Percentiles rank a stretch among this genome's conserved stretches.
Evolutionary conservation across 2,888 invertebrate species (phyloP).

Genomic region (Protonemura montana): DNA sequence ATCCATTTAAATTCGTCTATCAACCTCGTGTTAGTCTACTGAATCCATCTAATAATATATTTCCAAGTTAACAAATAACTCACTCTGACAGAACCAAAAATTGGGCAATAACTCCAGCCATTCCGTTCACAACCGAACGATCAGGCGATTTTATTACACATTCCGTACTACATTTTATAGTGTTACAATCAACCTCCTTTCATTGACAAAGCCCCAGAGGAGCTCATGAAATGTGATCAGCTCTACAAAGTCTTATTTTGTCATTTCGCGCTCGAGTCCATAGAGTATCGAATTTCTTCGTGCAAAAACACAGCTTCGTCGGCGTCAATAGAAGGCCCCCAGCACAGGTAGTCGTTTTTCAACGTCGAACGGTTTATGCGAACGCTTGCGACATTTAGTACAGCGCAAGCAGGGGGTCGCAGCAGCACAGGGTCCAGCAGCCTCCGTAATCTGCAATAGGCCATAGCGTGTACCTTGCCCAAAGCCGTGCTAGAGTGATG

Average conservation of each 20-base stretch:
- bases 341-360: not conserved
- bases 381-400: not conserved
- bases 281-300: not conserved
- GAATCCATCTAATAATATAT: too few species aligned
- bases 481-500: not conserved
- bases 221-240: not conserved
- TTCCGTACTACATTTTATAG: not conserved
- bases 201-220: not conserved
- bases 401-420: not conserved
- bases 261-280: not conserved
- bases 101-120: too few species aligned
- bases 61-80: too few species aligned
- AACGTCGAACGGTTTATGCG: constrained; percentile 4
- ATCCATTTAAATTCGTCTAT: too few species aligned
- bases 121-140: not conserved
- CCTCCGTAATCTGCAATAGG: not conserved
- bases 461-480: not conserved
- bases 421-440: not conserved
- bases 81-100: too few species aligned
- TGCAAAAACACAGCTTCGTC: not conserved
- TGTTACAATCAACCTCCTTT: not conserved
- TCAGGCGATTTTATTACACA: not conserved
- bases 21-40: too few species aligned
- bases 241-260: not conserved
- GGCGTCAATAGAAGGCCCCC: not conserved